Conservation (phyloP, 2,113 vertebrate genomes). For the Chauna torquata region DNA sequence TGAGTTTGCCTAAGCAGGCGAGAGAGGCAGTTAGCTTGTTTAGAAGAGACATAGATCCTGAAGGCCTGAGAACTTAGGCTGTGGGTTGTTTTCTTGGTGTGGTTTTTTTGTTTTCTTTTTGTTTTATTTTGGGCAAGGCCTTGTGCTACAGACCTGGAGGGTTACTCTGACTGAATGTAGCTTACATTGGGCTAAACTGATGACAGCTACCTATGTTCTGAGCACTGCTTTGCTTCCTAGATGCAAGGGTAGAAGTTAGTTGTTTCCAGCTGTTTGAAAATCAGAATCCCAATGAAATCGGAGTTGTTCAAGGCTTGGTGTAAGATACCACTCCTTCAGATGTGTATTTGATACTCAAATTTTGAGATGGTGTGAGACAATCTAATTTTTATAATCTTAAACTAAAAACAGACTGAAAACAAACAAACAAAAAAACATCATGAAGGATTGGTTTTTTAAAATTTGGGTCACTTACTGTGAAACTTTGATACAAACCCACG, state of each 20-base stretch:
- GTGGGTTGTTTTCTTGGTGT: not conserved
- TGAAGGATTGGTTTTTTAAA: conserved; percentile 94
- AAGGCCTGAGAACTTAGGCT: not conserved
- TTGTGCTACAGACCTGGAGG: conserved; percentile 57
- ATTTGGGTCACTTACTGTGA: conserved; percentile 96
- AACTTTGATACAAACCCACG: conserved; percentile 81
- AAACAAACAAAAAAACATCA: conserved; percentile 72
- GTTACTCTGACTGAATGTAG: not conserved
- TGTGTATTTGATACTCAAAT: conserved; percentile 69
- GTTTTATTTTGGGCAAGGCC: not conserved
- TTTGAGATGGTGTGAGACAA: not conserved
- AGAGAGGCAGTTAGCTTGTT: not conserved
- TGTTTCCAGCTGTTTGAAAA: not conserved
- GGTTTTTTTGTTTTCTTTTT: not conserved
- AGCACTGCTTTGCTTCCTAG: not conserved
- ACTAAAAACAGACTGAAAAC: not conserved
- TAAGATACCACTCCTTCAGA: conserved; percentile 96
- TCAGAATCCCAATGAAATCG: conserved; percentile 71
- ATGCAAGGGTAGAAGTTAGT: not conserved
- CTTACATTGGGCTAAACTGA: fast-evolving
- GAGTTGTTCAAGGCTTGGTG: conserved; percentile 95
- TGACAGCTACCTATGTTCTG: not conserved
- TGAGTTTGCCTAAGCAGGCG: not conserved
- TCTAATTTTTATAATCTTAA: not conserved
- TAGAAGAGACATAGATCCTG: not conserved